Base-by-base conservation (phyloP, 2,888 invertebrate species). In the Leucania comma region DNA sequence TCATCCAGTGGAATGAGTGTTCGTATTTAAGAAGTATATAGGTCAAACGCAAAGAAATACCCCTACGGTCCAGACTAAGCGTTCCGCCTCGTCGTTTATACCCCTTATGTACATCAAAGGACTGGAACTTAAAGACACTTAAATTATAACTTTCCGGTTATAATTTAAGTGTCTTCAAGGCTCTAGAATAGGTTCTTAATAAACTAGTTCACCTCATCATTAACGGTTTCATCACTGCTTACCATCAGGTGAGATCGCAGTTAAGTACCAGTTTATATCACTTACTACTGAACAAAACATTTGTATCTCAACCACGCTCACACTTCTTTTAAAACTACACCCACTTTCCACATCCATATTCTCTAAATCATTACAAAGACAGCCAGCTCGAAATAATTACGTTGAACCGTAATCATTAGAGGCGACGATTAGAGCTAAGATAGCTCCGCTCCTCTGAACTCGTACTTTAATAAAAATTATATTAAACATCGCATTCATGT, bases 391-490 rank as follows among this genome's bases (percentile, higher is more conserved):
- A 94, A 94, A 95, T 95, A 96, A 96, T 96, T 95, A 94, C 93
- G 91, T 91, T 91, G 91, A 90, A 88, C 92, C 90, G 90, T 92
- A 92, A 93, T 93, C 92, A 95, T 92, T 92, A 93, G 90, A 87
- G 92, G 93, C 91, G 95, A 95, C 95, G 95, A 96, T 95, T 95
- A 94, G 91, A 88, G 71, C 65, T 68, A 71, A 92, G 95, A 96
- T 95, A 95, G 94, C 90, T 88, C 58, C 93, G 92, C 93, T 91
- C 87, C 92, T 92, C 92, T 93, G 94, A 90, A 88, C 93, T 89
- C 92, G 89, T 93, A 90, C 91, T 92, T 94, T 93, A 93, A 94
- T 93, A 94, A 94, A 94, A 94, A 94, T 93, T 93, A 91, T 93
- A 94, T 93, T 94, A 94, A 93, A 92, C 90, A 93, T 93, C 90